These are phyloP conservation scores for Cyanoramphus novaezelandiae DNA, from an alignment of 2,113 vertebrate genomes.

Conservation along the genomic window DNA sequence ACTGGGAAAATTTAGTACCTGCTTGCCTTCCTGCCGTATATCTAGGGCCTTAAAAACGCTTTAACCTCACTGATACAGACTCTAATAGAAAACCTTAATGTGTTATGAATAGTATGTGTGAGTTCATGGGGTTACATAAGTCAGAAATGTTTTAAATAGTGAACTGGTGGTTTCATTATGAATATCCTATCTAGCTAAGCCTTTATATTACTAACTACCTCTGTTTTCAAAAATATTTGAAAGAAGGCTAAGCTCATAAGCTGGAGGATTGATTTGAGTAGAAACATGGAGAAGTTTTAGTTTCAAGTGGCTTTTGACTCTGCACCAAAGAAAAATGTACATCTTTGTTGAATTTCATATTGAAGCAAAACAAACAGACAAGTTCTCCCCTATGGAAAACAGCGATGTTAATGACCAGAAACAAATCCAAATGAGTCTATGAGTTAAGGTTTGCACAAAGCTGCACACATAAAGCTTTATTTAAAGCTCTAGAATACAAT, in stretches of 20 bases:
- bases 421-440: not conserved
- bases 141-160: not conserved
- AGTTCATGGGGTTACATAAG: not conserved
- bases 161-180: not conserved
- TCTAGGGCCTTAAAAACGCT: not conserved
- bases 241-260: not conserved
- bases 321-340: not conserved
- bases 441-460: not conserved
- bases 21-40: fast-evolving
- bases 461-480: not conserved
- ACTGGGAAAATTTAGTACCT: not conserved
- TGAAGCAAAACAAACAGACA: not conserved
- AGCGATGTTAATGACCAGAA: not conserved
- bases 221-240: not conserved
- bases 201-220: not conserved
- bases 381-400: not conserved
- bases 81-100: not conserved
- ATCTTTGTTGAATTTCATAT: not conserved
- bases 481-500: not conserved
- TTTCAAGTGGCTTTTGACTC: not conserved
- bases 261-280: not conserved
- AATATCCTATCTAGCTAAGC: not conserved
- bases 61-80: not conserved
- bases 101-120: not conserved
- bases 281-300: not conserved